A percentile compares a stretch with the other conserved stretches of the same genome.
Conservation (phyloP, 2,888 invertebrate species). For the Dichetophora obliterata region DNA sequence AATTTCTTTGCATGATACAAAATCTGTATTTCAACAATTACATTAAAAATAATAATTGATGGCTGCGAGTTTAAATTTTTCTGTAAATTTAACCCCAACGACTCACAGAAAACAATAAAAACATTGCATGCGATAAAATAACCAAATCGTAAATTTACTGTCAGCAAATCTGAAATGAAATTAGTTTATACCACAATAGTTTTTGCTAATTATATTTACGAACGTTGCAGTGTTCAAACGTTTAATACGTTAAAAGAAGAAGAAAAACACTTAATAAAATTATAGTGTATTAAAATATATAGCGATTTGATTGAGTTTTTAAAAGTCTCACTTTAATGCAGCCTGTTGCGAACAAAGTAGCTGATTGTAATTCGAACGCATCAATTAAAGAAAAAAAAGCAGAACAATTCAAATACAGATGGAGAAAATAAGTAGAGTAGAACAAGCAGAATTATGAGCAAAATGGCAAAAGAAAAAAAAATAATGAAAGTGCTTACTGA, state of each 20-base stretch:
- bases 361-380: not conserved
- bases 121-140: conserved; percentile 3
- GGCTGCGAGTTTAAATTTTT: no score
- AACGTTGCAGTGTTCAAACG: conserved; percentile 16
- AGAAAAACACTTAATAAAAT: not conserved
- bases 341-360: conserved; percentile 13
- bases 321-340: conserved; percentile 17
- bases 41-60: no score
- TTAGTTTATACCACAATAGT: not conserved
- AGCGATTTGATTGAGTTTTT: not conserved
- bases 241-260: not conserved
- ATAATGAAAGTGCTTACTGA: not conserved
- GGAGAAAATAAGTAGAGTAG: not conserved
- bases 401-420: not conserved
- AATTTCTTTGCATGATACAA: no score
- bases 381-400: not conserved
- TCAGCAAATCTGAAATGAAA: conserved; percentile 17
- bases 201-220: conserved; percentile 8
- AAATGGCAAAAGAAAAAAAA: not conserved
- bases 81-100: no score
- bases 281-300: not conserved
- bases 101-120: not conserved
- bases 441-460: not conserved
- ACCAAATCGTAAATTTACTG: not conserved
- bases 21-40: no score